phyloP scores from a whole-genome alignment of 1,140 invertebrate species.

The Ridgeia piscesae region DNA sequence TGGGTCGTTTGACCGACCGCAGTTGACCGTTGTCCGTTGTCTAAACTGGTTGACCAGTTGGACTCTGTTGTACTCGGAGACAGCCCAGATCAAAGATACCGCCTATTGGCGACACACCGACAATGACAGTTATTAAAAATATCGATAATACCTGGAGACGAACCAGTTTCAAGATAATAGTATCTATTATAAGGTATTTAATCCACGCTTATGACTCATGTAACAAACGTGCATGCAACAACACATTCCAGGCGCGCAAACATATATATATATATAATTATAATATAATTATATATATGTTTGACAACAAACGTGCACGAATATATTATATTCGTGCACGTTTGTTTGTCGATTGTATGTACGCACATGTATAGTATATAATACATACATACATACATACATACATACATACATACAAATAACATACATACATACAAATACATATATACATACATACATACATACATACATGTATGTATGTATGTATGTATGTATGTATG shows the following conservation, averaged over 20 bases:
- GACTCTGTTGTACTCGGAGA: background rate
- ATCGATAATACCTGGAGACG: background rate
- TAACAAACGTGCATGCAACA: background rate
- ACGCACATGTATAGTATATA: no score
- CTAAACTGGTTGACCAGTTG: background rate
- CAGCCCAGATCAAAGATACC: background rate
- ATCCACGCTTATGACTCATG: background rate
- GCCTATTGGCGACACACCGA: background rate
- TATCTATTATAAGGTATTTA: background rate
- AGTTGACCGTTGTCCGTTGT: background rate
- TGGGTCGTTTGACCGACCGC: background rate
- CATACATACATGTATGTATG: conserved; percentile 14
- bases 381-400: background rate
- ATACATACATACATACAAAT: background rate
- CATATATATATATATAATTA: no score
- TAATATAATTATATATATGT: no score
- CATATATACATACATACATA: background rate
- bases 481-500: conserved; percentile 21
- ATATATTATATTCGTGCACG: background rate
- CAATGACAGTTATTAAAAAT: background rate
- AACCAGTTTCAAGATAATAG: background rate
- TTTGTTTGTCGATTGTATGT: background rate
- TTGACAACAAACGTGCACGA: no score
- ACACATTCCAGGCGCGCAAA: no score
- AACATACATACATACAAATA: background rate